Evolutionary conservation across 2,113 vertebrate genomes (phyloP), one percentile per base, ranked within the genome.

Genomic region (Talpa occidentalis): DNA sequence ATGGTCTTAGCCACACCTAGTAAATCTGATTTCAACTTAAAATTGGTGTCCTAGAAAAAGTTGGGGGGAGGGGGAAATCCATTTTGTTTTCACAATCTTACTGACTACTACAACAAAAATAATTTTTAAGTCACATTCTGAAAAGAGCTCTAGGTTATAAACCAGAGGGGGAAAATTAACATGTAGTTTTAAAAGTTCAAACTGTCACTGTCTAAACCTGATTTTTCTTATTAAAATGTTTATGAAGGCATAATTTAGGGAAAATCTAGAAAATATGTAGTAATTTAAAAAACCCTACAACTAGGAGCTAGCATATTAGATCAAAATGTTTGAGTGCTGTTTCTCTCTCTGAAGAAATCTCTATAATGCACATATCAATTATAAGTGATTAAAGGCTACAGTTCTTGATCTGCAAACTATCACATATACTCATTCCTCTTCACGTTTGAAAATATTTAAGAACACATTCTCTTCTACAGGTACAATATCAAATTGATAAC

Each of bases 81-180:
- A 47, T 92, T 88, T 90, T 85, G 42, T 92, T 88, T 84, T 70
- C 21, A 88, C 26, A 82, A 64, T 92, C 26, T 64, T 91, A 96
- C 21, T 94, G 62, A 90, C 30, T 60, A 62, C 30, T 91, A 76
- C 44, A 84, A 52, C 72, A 94, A 93, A 96, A 94, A 84, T 73
- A 88, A 79, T 77, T 49, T 56, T 72, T 77, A 90, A 95, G 26
- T 14, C 83, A 92, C n/a, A 93, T 30, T 94, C 44, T 86, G 60
- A 62, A 5, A 12, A 93, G n/a, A 7, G 17, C 12, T 79, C 49
- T 72, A 92, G 22, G 16, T 88, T 90, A 94, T 70, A 90, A 73
- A 6, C 4, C 52, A 2, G 42, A 2, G 10, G 15, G 3, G 1
- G 83, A 47, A 47, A 4, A 9, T 52, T 83, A 72, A 77, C 15